Base-by-base conservation (phyloP, 2,113 vertebrate genomes). In the Phoxinus phoxinus region DNA sequence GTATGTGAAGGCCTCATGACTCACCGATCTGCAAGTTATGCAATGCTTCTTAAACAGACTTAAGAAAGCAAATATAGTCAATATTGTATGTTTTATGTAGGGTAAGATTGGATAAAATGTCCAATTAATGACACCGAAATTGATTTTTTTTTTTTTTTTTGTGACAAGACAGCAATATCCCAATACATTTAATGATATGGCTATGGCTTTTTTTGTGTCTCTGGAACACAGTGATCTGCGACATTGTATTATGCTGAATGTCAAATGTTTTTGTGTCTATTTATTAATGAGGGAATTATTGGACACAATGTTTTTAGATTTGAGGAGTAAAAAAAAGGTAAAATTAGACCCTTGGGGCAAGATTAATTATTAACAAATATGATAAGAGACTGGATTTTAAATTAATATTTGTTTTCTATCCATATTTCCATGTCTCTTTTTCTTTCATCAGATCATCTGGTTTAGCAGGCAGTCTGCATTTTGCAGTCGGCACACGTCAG, bases 401-500 rank as follows among this genome's bases (percentile, higher is more conserved):
- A 35, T 51, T 35, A 44, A 48, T 35, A 27, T 51, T 21, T 3
- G 4, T 75, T 19, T 51, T 78, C 27, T 58, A 8, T 56, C 53
- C 53, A 56, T 56, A 23, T 23, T 59, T 58, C 51, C 8, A 44
- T 80, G 23, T 17, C 58, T 61, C 21, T 19, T 23, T 58, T 83
- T n/a, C 32, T 53, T 76, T 76, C 25, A 61, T 61, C 32, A 61
- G 51, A 58, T 73, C 61, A 17, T 23, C 48, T 19, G 23, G 48
- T 83, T 51, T 30, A 77, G 74, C 72, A 58, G 44, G 21, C 58
- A 83, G 72, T 83, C 25, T 67, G 21, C 46, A 84, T 83, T 69
- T 41, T 73, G 67, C 48, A 83, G 81, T 83, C 48, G 56, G 65
- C 65, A 83, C 67, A 72, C 81, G 67, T 83, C 30, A 5, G 46